Evolutionary conservation across 2,888 invertebrate genomes (phyloP).

Genomic region (Smittia sp.): DNA sequence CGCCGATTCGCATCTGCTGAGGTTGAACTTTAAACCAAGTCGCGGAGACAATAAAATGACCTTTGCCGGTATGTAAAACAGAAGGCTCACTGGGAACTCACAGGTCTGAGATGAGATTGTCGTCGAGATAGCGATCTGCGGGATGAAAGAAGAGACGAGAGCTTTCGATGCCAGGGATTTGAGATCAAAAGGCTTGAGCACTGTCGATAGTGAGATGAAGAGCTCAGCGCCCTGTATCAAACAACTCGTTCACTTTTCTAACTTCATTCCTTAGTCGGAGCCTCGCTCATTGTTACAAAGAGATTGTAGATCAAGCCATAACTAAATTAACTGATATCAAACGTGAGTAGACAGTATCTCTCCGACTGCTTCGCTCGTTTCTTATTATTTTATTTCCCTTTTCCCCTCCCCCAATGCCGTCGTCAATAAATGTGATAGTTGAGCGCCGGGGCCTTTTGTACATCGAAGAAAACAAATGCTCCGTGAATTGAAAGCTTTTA

Average conservation of each 20-base stretch:
- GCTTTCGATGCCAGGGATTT: too few relatives aligned
- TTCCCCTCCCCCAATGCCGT: background rate
- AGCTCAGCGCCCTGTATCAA: background rate
- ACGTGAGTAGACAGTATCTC: constrained; percentile 22
- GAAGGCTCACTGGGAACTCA: background rate
- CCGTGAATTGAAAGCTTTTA: background rate
- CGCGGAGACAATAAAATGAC: background rate
- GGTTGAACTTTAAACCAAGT: constrained; percentile 12
- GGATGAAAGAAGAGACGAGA: background rate
- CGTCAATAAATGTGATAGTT: background rate
- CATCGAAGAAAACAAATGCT: background rate
- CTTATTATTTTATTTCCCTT: background rate
- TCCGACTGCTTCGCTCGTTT: background rate
- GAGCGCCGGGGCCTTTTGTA: background rate
- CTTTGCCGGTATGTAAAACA: constrained; percentile 14
- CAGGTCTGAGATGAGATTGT: background rate
- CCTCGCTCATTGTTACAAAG: background rate
- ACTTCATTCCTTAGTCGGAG: background rate
- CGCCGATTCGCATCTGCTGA: background rate
- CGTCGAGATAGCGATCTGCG: background rate
- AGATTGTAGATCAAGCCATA: background rate
- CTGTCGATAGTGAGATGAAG: too few relatives aligned
- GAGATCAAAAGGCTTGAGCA: too few relatives aligned
- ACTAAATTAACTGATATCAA: constrained; percentile 15
- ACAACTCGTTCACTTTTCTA: background rate